Percentiles rank a stretch among this genome's conserved stretches.
These are phyloP conservation scores for Apodemus speciosus DNA, from an alignment of 2,113 vertebrate genomes.

Conservation along the genomic window DNA sequence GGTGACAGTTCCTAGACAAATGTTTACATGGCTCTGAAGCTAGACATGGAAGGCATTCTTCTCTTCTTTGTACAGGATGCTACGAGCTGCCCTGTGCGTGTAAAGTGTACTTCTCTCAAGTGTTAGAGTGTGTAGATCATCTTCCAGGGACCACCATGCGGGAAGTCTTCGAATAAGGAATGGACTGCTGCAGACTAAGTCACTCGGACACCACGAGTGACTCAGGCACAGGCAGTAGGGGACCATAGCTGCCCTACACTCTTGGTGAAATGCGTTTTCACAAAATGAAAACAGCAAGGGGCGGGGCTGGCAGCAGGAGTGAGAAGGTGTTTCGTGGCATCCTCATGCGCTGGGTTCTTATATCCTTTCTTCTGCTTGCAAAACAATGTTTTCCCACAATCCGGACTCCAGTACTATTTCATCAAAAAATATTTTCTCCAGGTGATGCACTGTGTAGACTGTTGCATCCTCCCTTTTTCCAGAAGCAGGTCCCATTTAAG, in stretches of 20 bases:
- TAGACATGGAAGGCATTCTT: background rate
- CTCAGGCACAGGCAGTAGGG: background rate
- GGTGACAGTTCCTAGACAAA: conserved; percentile 35
- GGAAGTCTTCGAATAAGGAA: background rate
- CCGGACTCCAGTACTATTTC: conserved; percentile 10
- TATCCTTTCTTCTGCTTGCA: conserved; percentile 47
- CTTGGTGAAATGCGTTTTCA: background rate
- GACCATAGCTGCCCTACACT: background rate
- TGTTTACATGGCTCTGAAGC: conserved; percentile 19
- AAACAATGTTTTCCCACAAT: conserved; percentile 40
- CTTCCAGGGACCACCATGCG: background rate
- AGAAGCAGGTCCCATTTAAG: conserved; percentile 57
- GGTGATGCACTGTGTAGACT: background rate
- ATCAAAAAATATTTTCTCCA: conserved; percentile 39
- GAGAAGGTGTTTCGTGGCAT: background rate
- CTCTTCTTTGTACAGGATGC: background rate
- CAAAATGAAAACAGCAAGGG: background rate
- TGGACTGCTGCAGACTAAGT: background rate
- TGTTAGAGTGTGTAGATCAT: too few species aligned
- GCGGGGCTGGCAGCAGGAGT: background rate
- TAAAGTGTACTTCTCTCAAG: background rate
- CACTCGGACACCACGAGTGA: conserved; percentile 36
- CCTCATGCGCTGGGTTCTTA: background rate
- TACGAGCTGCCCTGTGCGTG: background rate
- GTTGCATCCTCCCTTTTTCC: conserved; percentile 57